Percentiles rank a stretch among this genome's conserved stretches.
Conservation (phyloP, 2,113 vertebrate species). For the Odontophorus gujanensis region DNA sequence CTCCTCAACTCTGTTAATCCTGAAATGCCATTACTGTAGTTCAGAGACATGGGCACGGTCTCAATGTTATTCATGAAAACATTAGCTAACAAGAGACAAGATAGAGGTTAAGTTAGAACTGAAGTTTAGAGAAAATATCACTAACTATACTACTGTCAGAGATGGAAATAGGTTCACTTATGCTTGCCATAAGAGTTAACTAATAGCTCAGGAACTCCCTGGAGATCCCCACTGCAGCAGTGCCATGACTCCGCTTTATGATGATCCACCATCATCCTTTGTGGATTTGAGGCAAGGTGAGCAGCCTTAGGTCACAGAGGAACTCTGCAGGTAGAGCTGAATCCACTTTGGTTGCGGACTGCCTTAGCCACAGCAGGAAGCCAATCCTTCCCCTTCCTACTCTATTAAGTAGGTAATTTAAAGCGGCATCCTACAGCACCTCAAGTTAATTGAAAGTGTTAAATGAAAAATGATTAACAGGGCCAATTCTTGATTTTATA, state of each 20-base stretch:
- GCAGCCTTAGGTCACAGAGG: conserved; percentile 15
- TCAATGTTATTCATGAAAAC: neutral
- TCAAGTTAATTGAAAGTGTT: conserved; percentile 64
- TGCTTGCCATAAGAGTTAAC: neutral
- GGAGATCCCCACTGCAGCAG: neutral
- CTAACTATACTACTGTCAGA: neutral
- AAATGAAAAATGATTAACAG: conserved; percentile 59
- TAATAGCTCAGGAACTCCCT: neutral
- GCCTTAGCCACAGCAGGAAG: conserved; percentile 51
- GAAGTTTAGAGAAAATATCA: neutral
- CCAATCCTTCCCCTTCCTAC: conserved; percentile 53
- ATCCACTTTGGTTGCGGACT: conserved; percentile 17
- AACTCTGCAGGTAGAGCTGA: conserved; percentile 30
- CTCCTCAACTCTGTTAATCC: neutral
- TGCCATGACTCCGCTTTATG: conserved; percentile 12
- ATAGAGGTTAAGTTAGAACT: neutral
- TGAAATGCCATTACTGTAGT: conserved; percentile 31
- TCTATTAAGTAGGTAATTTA: conserved; percentile 62
- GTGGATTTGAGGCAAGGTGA: neutral
- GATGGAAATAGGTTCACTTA: neutral
- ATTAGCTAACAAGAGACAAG: neutral
- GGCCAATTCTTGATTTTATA: neutral
- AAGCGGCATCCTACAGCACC: conserved; percentile 59
- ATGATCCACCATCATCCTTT: conserved; percentile 19
- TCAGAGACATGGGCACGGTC: neutral